Conservation (phyloP, 2,797 vertebrate genomes). For the Protonibea diacanthus region DNA sequence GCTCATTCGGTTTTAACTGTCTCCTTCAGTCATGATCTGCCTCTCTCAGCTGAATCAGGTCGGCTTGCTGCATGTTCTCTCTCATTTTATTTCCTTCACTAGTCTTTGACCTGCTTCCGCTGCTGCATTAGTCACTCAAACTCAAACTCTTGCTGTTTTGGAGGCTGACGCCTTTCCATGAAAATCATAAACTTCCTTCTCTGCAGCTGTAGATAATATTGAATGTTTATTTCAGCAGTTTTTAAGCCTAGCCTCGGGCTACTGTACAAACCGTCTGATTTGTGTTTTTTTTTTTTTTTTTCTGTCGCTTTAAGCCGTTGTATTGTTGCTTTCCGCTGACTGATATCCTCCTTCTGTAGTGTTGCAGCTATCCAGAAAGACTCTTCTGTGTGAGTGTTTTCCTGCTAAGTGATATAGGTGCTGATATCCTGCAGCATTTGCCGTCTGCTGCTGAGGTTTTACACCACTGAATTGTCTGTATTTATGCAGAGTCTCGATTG, state of each 20-base stretch:
- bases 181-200: slow-evolving; percentile 31
- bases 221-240: slow-evolving; percentile 58
- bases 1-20: slow-evolving; percentile 22
- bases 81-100: slow-evolving; percentile 15
- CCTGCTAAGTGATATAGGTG: slow-evolving; percentile 30
- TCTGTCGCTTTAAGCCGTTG: slow-evolving; percentile 48
- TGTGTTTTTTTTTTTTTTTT: slow-evolving; percentile 16
- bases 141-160: slow-evolving; percentile 8
- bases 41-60: slow-evolving; percentile 4
- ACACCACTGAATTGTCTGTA: neutral
- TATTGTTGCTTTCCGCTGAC: slow-evolving; percentile 57
- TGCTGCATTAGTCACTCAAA: slow-evolving; percentile 31
- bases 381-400: slow-evolving; percentile 46
- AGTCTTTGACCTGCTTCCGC: slow-evolving; percentile 35
- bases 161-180: slow-evolving; percentile 29
- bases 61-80: neutral
- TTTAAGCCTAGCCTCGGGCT: slow-evolving; percentile 32
- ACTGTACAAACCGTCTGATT: slow-evolving; percentile 46
- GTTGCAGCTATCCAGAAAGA: slow-evolving; percentile 34
- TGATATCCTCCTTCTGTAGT: slow-evolving; percentile 32
- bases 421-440: slow-evolving; percentile 46
- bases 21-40: slow-evolving; percentile 15
- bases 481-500: neutral
- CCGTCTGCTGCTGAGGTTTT: slow-evolving; percentile 12
- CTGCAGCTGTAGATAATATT: slow-evolving; percentile 49